A percentile compares a stretch with the other conserved stretches of the same genome.
Evolutionary conservation across 1,140 invertebrate species (phyloP).

Genomic region (Lepidurus apus): DNA sequence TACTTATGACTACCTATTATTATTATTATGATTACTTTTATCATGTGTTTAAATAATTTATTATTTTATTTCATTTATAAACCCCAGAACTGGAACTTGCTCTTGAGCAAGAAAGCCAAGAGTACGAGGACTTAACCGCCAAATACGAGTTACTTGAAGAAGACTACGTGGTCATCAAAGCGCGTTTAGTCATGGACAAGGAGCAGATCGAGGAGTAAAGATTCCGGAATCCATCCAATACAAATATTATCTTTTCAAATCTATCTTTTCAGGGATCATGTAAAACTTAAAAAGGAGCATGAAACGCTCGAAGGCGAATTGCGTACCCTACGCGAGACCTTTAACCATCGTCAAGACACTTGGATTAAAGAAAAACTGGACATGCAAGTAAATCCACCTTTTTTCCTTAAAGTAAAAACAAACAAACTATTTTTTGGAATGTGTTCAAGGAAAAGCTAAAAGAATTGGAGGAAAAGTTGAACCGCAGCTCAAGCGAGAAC

Average conservation of each 20-base stretch:
- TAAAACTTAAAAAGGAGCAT: conserved; percentile 51
- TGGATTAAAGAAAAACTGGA: conserved; percentile 70
- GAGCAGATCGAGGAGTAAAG: conserved; percentile 54
- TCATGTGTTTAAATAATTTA: not conserved
- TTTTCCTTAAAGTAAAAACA: not conserved
- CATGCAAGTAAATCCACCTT: conserved; percentile 50
- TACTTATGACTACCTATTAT: not conserved
- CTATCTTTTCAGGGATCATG: conserved; percentile 25
- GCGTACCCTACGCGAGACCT: conserved; percentile 60
- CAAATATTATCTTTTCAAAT: not conserved
- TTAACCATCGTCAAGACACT: conserved; percentile 58
- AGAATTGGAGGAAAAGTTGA: conserved; percentile 43
- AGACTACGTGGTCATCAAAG: conserved; percentile 71
- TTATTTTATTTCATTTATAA: conserved; percentile 28
- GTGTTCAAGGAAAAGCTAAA: conserved; percentile 56
- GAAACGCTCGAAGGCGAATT: conserved; percentile 58
- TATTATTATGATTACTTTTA: conserved; percentile 27
- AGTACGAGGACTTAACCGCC: conserved; percentile 69
- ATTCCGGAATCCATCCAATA: conserved; percentile 24
- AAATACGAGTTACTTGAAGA: conserved; percentile 78
- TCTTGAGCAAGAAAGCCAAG: conserved; percentile 58
- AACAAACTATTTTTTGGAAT: conserved; percentile 36
- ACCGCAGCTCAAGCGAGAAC: conserved; percentile 42
- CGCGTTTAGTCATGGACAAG: conserved; percentile 68
- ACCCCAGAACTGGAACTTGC: conserved; percentile 60